Base-by-base conservation (phyloP, 2,797 vertebrate species). In the Carapus acus region DNA sequence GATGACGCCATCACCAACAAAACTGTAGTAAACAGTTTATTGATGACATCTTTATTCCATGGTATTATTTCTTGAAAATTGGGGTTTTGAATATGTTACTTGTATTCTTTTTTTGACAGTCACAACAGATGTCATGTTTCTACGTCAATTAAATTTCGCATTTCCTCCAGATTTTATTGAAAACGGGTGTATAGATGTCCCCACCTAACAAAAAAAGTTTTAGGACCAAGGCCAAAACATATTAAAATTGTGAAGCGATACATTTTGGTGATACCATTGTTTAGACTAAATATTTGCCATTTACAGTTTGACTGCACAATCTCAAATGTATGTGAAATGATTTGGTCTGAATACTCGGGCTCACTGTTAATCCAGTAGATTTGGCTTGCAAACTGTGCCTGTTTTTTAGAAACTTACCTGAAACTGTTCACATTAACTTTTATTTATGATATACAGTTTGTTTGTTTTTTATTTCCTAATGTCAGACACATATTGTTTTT, bases 401-500 rank as follows among this genome's bases (percentile, higher is more conserved):
- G 74, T 83, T 84, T 69, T 85, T 67, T 71, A 41, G 79, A 82
- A 73, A 80, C 67, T 80, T 83, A 67, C 70, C 69, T 78, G 62
- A 76, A 78, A 81, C 76, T 88, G 76, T 86, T 81, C 69, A 77
- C 78, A 69, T 76, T 67, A 81, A 49, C 49, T 56, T 75, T 72
- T 41, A 80, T 85, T 82, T 79, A 83, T 86, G 80, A 87, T 87
- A 85, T 88, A 87, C 81, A 88, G 84, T 90, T 91, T 90, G 86
- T 86, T 90, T 90, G 80, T 78, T 85, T 87, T 86, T 84, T 73
- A 68, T 82, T 77, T 83, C 80, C 76, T 66, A 80, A 77, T 90
- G 90, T 93, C 89, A 89, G 78, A 84, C 90, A 80, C 83, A 86
- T 91, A 89, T 91, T 90, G 81, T 89, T 90, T 93, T 84, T 83